Base-by-base conservation (phyloP, 2,888 invertebrate species). In the Neria commutata region DNA sequence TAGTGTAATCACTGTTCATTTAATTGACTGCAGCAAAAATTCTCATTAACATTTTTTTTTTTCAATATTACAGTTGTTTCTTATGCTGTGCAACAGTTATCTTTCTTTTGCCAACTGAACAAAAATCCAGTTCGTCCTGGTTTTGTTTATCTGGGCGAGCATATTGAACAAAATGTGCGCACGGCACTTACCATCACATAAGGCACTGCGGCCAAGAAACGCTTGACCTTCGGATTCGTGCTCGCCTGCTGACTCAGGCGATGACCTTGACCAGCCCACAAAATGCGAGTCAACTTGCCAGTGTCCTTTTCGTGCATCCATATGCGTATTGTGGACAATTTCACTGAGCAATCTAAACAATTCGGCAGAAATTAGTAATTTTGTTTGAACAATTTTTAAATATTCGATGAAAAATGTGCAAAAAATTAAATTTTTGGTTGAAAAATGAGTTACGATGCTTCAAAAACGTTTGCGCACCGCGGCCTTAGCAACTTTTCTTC, bases 261-360 rank as follows among this genome's bases (percentile, higher is more conserved):
- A 58, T 90, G 86, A 1, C 95, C 96, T 75, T 95, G 92, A 0
- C 96, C 95, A 73, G 92, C 92, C 91, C 95, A 92, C 54, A 95
- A 86, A 3, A 95, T 91, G 74, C 91, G 90, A 82, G 95, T 94
- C 70, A 95, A 84, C 69, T 91, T 90, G 52, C 87, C 88, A 79
- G 95, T 86, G 81, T 95, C 94, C 80, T 92, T 89, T 81, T 95
- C 95, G 81, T 95, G 94, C 72, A 95, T 94, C 96, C 96, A 97
- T 84, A 95, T 95, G 68, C 95, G 86, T 66, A 97, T 95, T 76
- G 94, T 95, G 67, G 95, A 91, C 58, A 91, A 87, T 73, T 90
- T 92, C 72, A 93, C 89, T 75, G 90, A 89, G 77, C 91, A 83
- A 79, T 87, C 92, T 91, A 81, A n/a, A n/a, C n/a, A n/a, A n/a